These are phyloP conservation scores for Periphyllus acericola DNA, from an alignment of 2,888 invertebrate genomes.

Conservation along the genomic window DNA sequence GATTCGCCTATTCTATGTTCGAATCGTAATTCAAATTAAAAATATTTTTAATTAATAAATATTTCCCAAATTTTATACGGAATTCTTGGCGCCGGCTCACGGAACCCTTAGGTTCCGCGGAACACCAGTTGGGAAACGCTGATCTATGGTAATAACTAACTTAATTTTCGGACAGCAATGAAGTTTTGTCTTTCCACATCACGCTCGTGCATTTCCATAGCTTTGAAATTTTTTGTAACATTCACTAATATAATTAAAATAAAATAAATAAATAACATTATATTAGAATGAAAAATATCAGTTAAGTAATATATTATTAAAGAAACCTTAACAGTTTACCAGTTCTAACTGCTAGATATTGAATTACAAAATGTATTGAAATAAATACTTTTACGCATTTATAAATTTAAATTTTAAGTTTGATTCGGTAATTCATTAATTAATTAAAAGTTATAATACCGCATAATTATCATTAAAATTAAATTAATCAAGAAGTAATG, in stretches of 20 bases:
- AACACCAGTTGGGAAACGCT: too few relatives aligned
- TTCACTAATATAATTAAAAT: conserved; percentile 73
- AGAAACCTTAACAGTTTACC: not conserved
- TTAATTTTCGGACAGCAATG: conserved; percentile 79
- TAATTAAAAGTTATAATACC: too few relatives aligned
- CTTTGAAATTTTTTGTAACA: conserved; percentile 89
- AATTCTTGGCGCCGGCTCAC: too few relatives aligned
- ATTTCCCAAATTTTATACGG: too few relatives aligned
- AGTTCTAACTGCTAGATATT: too few relatives aligned
- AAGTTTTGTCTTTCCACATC: conserved; percentile 86
- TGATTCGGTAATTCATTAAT: too few relatives aligned
- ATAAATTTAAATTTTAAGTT: too few relatives aligned
- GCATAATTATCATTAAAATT: not conserved
- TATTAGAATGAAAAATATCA: not conserved
- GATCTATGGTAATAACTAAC: conserved; percentile 68
- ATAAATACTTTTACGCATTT: not conserved
- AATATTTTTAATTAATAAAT: too few relatives aligned
- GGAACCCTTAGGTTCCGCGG: too few relatives aligned
- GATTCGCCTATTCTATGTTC: too few relatives aligned
- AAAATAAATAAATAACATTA: conserved; percentile 27
- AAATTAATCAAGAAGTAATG: not conserved
- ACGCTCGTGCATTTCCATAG: conserved; percentile 91
- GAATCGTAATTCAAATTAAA: too few relatives aligned
- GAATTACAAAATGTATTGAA: not conserved
- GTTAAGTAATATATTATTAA: not conserved